Percentiles rank a stretch among this genome's conserved stretches.
Conservation (phyloP, 2,113 vertebrate species). For the Poeciliopsis prolifica region DNA sequence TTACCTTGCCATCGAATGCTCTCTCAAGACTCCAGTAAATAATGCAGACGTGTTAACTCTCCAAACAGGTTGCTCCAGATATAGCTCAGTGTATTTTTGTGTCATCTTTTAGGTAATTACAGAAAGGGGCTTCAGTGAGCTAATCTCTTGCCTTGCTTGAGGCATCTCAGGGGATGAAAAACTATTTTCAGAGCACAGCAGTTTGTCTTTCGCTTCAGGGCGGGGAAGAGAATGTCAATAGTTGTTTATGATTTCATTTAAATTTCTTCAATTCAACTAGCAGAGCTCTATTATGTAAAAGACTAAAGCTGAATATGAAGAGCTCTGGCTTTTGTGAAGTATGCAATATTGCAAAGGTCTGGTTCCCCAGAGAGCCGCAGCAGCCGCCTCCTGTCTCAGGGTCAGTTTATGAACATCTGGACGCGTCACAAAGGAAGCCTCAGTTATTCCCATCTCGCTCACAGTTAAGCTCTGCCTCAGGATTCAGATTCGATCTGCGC, state of each 20-base stretch:
- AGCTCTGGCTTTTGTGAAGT: neutral
- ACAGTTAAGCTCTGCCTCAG: conserved; percentile 54
- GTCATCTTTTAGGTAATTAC: conserved; percentile 63
- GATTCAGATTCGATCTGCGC: conserved; percentile 56
- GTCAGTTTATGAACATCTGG: conserved; percentile 47
- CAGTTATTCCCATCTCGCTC: conserved; percentile 62
- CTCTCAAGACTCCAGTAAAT: conserved; percentile 46
- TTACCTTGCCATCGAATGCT: conserved; percentile 31
- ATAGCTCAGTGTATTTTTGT: conserved; percentile 37
- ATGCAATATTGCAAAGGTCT: conserved; percentile 3
- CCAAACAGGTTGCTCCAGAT: conserved; percentile 52
- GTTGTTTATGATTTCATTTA: conserved; percentile 46
- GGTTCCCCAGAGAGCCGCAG: conserved; percentile 4
- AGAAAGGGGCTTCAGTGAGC: conserved; percentile 59
- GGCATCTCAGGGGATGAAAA: conserved; percentile 31
- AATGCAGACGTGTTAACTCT: conserved; percentile 51
- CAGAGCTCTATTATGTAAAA: conserved; percentile 16
- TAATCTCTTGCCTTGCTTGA: conserved; percentile 70
- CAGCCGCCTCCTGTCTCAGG: conserved; percentile 21
- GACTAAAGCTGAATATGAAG: conserved; percentile 11
- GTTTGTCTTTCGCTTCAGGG: conserved; percentile 49
- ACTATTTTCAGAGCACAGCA: conserved; percentile 61
- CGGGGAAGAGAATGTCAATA: conserved; percentile 39
- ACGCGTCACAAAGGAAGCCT: conserved; percentile 51
- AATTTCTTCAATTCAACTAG: conserved; percentile 14